Conservation (phyloP, 2,888 invertebrate species). For the Bombylius discolor region DNA sequence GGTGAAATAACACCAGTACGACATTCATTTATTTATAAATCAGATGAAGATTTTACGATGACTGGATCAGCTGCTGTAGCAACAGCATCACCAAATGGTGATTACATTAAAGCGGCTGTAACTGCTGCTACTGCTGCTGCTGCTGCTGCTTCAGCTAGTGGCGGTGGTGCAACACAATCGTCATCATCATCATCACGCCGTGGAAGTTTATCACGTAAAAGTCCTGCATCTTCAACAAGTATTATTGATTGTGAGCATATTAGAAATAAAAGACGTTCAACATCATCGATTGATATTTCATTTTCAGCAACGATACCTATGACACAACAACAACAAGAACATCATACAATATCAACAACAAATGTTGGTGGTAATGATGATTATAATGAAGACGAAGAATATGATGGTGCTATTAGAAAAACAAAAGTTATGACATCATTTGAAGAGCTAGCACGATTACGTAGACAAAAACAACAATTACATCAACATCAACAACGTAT, state of each 20-base stretch:
- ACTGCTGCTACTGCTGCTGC: too few relatives aligned
- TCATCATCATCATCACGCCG: constrained; percentile 16
- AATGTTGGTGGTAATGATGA: background rate
- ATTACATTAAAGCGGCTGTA: too few relatives aligned
- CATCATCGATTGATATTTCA: constrained; percentile 4
- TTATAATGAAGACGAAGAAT: background rate
- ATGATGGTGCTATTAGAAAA: background rate
- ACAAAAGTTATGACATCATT: constrained; percentile 17
- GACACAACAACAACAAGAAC: background rate
- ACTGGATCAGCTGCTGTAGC: background rate
- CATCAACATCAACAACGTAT: constrained; percentile 9
- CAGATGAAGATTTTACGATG: constrained; percentile 12
- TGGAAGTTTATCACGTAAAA: constrained; percentile 16
- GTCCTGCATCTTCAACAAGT: constrained; percentile 11
- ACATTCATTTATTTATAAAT: constrained; percentile 10
- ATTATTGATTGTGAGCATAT: constrained; percentile 16
- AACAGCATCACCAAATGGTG: background rate
- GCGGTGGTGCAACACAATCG: background rate
- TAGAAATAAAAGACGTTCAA: constrained; percentile 5
- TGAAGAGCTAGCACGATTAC: constrained; percentile 15
- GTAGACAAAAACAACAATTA: constrained; percentile 4
- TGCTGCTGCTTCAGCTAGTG: too few relatives aligned
- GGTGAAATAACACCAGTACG: constrained; percentile 12
- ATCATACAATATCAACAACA: background rate
- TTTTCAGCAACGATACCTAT: too few relatives aligned